phyloP scores from a whole-genome alignment of 1,140 invertebrate species.

The Solenopsis invicta region DNA sequence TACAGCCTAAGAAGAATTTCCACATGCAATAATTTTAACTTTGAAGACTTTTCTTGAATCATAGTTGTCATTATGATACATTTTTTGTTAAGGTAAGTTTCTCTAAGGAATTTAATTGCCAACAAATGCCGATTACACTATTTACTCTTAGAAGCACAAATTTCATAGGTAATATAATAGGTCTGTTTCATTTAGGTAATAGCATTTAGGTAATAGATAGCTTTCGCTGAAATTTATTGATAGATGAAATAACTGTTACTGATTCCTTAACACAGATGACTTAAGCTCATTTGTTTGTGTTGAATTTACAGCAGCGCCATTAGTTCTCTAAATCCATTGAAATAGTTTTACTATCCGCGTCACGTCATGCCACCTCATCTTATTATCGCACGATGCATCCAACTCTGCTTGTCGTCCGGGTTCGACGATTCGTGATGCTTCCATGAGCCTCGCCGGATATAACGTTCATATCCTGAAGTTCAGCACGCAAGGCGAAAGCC shows the following conservation, averaged over 20 bases:
- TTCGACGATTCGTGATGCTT: constrained; percentile 44
- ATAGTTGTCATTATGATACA: background rate
- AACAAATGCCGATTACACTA: background rate
- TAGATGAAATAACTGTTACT: background rate
- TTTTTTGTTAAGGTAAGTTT: background rate
- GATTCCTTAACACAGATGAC: background rate
- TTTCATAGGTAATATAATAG: too few species aligned
- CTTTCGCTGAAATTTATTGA: background rate
- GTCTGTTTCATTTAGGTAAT: background rate
- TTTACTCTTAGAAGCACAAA: background rate
- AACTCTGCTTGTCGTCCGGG: constrained; percentile 38
- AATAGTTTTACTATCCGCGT: background rate
- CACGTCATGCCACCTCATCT: background rate
- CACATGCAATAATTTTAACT: too few species aligned
- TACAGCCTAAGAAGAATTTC: too few species aligned
- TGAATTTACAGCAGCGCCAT: background rate
- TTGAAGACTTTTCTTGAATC: background rate
- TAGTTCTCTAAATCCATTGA: background rate
- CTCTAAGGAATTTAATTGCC: background rate
- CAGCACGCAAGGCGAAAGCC: constrained; percentile 66
- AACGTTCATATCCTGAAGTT: constrained; percentile 70
- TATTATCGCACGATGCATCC: background rate
- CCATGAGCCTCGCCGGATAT: constrained; percentile 35
- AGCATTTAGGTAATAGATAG: too few species aligned
- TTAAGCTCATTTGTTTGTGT: background rate